Evolutionary conservation across 2,888 invertebrate species (phyloP).

Genomic region (Andrena fulva): DNA sequence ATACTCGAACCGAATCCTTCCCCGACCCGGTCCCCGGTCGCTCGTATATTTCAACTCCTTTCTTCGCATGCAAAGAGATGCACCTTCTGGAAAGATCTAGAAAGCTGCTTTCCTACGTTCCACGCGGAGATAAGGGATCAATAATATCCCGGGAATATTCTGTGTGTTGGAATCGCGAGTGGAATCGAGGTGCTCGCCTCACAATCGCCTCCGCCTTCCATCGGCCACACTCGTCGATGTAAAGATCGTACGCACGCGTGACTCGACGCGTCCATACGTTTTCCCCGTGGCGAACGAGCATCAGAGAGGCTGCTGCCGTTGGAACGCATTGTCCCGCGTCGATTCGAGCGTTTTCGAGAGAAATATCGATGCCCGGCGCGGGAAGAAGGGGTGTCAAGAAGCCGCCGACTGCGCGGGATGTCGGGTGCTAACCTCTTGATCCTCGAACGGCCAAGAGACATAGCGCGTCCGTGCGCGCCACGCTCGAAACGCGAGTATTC

Average conservation of each 20-base stretch:
- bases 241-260: constrained; percentile 36
- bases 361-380: constrained; percentile 56
- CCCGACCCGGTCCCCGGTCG: too few relatives aligned
- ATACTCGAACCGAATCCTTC: too few relatives aligned
- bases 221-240: neutral
- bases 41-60: too few relatives aligned
- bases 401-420: constrained; percentile 62
- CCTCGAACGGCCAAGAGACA: constrained; percentile 39
- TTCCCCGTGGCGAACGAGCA: constrained; percentile 9
- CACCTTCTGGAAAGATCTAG: too few relatives aligned
- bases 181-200: neutral
- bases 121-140: too few relatives aligned
- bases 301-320: constrained; percentile 25
- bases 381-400: constrained; percentile 39
- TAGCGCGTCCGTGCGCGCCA: constrained; percentile 17
- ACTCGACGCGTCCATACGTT: constrained; percentile 36
- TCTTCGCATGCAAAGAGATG: too few relatives aligned
- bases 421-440: constrained; percentile 68
- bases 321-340: constrained; percentile 55
- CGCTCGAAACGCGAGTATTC: constrained; percentile 51
- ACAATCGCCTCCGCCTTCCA: neutral
- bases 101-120: too few relatives aligned
- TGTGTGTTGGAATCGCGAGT: neutral
- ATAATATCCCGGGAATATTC: neutral
- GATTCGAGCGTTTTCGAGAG: constrained; percentile 60